These are phyloP conservation scores for Lasioglossum vierecki DNA, from an alignment of 2,888 invertebrate genomes.

Conservation along the genomic window DNA sequence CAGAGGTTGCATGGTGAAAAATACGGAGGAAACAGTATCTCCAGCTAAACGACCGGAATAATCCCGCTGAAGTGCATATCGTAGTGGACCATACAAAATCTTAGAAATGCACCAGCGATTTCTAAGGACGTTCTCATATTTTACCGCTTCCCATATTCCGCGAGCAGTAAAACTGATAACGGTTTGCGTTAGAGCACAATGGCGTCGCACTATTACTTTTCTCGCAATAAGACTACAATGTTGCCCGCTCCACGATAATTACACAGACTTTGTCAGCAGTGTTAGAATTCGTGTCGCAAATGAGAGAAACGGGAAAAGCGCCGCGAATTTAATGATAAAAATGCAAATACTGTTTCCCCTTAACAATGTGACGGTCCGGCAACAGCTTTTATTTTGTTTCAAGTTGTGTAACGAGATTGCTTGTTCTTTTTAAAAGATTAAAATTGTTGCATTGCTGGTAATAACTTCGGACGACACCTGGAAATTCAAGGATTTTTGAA, in stretches of 20 bases:
- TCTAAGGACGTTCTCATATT: conserved; percentile 23
- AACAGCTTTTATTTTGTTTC: background rate
- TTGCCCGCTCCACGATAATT: background rate
- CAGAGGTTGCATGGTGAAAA: background rate
- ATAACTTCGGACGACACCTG: background rate
- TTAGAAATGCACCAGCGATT: conserved; percentile 22
- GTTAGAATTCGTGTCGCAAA: background rate
- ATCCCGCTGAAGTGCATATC: conserved; percentile 48
- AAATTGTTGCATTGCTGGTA: background rate
- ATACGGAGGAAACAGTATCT: conserved; percentile 34
- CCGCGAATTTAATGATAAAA: background rate
- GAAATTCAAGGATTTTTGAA: too few species aligned
- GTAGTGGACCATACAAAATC: conserved; percentile 41
- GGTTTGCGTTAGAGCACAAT: conserved; percentile 1
- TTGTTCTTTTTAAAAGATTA: background rate
- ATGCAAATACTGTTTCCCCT: background rate
- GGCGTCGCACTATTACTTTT: background rate
- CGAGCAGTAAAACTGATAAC: conserved; percentile 18
- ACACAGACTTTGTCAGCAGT: background rate
- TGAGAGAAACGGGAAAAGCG: background rate
- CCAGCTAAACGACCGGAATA: conserved; percentile 49
- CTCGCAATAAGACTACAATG: background rate
- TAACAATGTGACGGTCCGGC: background rate
- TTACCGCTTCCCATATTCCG: conserved; percentile 33
- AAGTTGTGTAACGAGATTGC: background rate